Percentiles rank a stretch among this genome's conserved stretches.
Conservation (phyloP, 1,140 invertebrate species). For the Achroia grisella region DNA sequence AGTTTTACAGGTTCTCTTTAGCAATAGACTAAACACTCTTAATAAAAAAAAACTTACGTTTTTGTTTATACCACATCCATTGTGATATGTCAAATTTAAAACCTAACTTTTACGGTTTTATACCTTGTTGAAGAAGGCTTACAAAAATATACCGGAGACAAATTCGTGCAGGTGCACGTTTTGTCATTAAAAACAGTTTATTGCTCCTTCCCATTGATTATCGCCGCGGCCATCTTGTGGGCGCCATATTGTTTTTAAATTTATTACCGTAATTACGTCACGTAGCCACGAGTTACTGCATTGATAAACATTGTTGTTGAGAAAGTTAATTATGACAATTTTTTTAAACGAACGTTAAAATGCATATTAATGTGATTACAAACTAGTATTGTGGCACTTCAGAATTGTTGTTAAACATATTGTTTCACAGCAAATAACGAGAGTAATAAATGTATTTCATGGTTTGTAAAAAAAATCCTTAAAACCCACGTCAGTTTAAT, state of each 20-base stretch:
- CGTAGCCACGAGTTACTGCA: neutral
- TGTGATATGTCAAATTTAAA: neutral
- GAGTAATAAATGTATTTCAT: too few species aligned
- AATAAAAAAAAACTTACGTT: too few species aligned
- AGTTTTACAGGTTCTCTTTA: too few species aligned
- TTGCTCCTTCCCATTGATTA: slow-evolving; percentile 31
- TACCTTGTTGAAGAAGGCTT: neutral
- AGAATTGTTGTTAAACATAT: too few species aligned
- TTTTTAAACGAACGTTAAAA: neutral
- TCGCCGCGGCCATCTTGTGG: slow-evolving; percentile 38
- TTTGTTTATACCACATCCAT: neutral
- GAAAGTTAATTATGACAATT: slow-evolving; percentile 20
- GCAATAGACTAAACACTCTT: too few species aligned
- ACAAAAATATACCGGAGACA: too few species aligned
- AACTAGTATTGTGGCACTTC: too few species aligned
- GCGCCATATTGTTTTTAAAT: slow-evolving; percentile 58
- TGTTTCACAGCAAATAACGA: too few species aligned
- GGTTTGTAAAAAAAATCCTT: too few species aligned
- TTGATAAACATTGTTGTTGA: slow-evolving; percentile 23
- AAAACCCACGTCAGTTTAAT: too few species aligned
- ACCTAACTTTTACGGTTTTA: neutral
- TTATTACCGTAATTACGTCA: slow-evolving; percentile 56
- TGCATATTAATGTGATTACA: too few species aligned
- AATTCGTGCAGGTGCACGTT: slow-evolving; percentile 41
- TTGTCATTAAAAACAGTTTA: slow-evolving; percentile 53